A percentile compares a stretch with the other conserved stretches of the same genome.
phyloP scores from a whole-genome alignment of 35 echinoderm and acorn worm species.

The Ophioderma brevispina region DNA sequence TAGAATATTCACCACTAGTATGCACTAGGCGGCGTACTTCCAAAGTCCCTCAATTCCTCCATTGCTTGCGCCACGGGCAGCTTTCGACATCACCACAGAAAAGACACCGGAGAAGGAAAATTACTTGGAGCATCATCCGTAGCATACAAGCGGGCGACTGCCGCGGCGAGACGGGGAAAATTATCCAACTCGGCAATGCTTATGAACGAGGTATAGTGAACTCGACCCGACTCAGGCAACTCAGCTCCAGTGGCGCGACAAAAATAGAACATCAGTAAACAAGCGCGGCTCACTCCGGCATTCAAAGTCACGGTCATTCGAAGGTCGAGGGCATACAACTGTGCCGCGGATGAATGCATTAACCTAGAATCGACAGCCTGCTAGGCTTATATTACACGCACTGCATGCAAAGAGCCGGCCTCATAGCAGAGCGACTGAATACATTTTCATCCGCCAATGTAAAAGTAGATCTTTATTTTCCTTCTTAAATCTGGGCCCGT shows the following conservation, averaged over 20 bases:
- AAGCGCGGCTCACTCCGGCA: slow-evolving; percentile 19
- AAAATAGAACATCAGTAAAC: slow-evolving; percentile 38
- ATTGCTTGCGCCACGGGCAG: no score
- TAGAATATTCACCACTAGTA: no score
- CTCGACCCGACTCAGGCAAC: not conserved
- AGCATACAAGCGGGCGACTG: no score
- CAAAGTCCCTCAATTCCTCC: no score
- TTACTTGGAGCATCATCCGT: no score
- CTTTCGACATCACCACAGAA: no score
- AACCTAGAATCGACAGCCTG: slow-evolving; percentile 25
- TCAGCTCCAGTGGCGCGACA: slow-evolving; percentile 13
- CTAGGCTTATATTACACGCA: not conserved
- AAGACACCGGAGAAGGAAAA: no score
- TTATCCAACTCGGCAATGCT: no score
- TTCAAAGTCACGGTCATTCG: slow-evolving; percentile 43
- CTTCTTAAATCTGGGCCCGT: not conserved
- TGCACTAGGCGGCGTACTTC: no score
- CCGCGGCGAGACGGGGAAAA: no score
- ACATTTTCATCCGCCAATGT: not conserved
- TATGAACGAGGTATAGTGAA: no score
- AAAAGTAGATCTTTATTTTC: not conserved
- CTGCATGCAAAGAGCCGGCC: slow-evolving; percentile 1
- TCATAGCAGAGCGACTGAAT: not conserved
- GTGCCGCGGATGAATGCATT: slow-evolving; percentile 44
- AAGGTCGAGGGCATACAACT: slow-evolving; percentile 43